Percentiles rank a stretch among this genome's conserved stretches.
Conservation (phyloP, 2,797 vertebrate species). For the Geotrypetes seraphini region DNA sequence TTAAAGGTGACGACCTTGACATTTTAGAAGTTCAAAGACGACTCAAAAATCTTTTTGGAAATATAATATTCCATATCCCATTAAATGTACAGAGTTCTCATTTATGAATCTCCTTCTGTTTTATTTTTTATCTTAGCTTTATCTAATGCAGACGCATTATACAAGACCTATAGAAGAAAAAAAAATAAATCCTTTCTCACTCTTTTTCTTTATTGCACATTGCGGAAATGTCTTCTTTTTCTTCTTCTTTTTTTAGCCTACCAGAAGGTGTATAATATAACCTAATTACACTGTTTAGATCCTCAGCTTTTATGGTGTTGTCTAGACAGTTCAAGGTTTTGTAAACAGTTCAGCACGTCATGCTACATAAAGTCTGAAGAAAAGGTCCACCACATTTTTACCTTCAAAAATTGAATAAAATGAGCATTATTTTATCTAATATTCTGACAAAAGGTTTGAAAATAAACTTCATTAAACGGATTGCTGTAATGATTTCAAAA, state of each 20-base stretch:
- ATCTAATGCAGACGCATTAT: constrained; percentile 21
- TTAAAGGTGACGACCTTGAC: constrained; percentile 84
- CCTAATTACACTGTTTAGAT: constrained; percentile 96
- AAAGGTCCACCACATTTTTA: constrained; percentile 33
- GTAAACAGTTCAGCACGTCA: constrained; percentile 85
- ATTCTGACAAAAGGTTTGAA: no score
- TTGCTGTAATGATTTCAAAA: no score
- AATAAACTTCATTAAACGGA: no score
- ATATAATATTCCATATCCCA: constrained; percentile 15
- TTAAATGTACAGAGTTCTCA: constrained; percentile 6
- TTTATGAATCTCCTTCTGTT: constrained; percentile 16
- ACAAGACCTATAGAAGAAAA: constrained; percentile 39
- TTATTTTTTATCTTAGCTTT: constrained; percentile 35
- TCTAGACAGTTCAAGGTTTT: constrained; percentile 99
- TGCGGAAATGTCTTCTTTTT: constrained; percentile 76
- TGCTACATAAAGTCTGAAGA: constrained; percentile 61
- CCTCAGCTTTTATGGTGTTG: constrained; percentile 88
- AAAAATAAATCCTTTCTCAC: constrained; percentile 52
- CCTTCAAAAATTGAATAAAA: no score
- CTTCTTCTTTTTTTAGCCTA: no score
- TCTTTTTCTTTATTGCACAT: constrained; percentile 62
- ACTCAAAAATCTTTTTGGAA: constrained; percentile 53
- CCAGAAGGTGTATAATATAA: constrained; percentile 89
- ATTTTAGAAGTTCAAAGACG: constrained; percentile 80
- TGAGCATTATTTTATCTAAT: no score